phyloP scores from a whole-genome alignment of 2,888 invertebrate species.

The Ichneumoninae sp. region DNA sequence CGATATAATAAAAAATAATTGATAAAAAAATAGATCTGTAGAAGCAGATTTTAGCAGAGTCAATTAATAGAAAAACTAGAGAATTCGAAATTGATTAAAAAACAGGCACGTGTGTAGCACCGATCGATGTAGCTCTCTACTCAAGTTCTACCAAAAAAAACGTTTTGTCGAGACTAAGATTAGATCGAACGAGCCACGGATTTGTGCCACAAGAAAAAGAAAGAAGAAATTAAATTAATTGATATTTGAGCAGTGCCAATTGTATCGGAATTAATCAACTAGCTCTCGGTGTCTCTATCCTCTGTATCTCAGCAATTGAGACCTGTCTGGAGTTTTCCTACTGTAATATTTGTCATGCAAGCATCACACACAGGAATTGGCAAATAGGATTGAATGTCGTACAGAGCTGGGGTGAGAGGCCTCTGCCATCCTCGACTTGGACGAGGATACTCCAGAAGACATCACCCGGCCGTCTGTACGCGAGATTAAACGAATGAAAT shows the following conservation, averaged over 20 bases:
- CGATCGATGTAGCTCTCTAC: slow-evolving; percentile 22
- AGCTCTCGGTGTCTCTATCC: slow-evolving; percentile 23
- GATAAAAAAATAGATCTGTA: slow-evolving; percentile 30
- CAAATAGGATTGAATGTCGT: slow-evolving; percentile 31
- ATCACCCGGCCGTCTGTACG: slow-evolving; percentile 39
- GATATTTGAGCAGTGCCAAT: slow-evolving; percentile 60
- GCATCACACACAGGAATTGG: slow-evolving; percentile 60
- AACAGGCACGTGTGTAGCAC: neutral
- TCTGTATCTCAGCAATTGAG: slow-evolving; percentile 27
- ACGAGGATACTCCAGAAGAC: slow-evolving; percentile 71
- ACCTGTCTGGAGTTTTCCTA: slow-evolving; percentile 58
- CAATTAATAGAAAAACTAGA: slow-evolving; percentile 51
- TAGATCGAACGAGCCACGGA: slow-evolving; percentile 30
- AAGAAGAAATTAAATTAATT: slow-evolving; percentile 23
- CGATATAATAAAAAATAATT: neutral
- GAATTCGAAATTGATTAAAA: slow-evolving; percentile 22
- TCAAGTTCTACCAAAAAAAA: slow-evolving; percentile 32
- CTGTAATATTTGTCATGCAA: slow-evolving; percentile 54
- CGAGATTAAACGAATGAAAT: slow-evolving; percentile 8
- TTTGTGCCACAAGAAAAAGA: slow-evolving; percentile 56
- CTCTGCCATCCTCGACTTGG: slow-evolving; percentile 71
- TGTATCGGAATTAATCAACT: slow-evolving; percentile 48
- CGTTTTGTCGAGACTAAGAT: slow-evolving; percentile 8
- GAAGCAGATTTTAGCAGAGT: slow-evolving; percentile 42
- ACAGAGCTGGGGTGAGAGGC: slow-evolving; percentile 51